phyloP scores from a whole-genome alignment of 2,797 vertebrate species.

The Harpagifer antarcticus region DNA sequence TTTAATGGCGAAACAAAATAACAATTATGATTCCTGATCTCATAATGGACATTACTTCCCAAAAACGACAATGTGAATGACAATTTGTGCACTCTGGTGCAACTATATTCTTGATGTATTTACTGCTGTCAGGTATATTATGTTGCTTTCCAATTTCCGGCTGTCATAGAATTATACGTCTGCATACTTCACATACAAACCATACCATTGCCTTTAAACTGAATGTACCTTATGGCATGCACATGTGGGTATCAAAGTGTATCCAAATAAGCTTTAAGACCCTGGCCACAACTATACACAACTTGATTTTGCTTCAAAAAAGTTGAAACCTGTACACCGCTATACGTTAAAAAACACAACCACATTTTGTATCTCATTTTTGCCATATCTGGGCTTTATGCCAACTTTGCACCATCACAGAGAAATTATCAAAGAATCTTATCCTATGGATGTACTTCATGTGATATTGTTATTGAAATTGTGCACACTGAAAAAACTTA shows the following conservation, averaged over 20 bases:
- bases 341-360: neutral
- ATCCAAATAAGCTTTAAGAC: neutral
- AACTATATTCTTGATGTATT: neutral
- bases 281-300: neutral
- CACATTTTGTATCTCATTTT: neutral
- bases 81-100: neutral
- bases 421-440: neutral
- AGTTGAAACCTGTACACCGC: neutral
- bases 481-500: neutral
- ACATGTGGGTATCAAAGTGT: neutral
- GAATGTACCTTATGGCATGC: neutral
- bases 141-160: neutral
- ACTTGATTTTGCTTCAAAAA: neutral
- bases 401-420: neutral
- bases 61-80: neutral
- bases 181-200: constrained; percentile 3
- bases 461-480: neutral
- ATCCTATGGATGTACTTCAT: neutral
- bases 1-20: neutral
- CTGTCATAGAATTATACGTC: neutral
- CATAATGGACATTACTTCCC: neutral
- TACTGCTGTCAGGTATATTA: neutral
- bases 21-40: neutral
- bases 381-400: neutral
- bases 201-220: neutral